A percentile compares a stretch with the other conserved stretches of the same genome.
Evolutionary conservation across 2,888 invertebrate genomes (phyloP).

Genomic region (Anthrax anthrax): DNA sequence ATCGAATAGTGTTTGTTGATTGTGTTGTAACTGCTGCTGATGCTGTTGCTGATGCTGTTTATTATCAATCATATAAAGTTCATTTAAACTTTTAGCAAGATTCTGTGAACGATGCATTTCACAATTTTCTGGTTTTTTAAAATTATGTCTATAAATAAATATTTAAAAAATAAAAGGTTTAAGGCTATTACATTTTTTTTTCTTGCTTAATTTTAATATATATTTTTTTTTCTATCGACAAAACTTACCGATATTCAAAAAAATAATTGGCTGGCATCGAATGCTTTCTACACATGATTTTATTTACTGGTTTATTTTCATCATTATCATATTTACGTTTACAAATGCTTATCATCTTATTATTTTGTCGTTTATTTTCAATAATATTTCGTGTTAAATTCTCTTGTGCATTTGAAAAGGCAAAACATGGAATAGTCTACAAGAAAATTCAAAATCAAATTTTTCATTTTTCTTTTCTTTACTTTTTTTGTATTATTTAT

Average conservation of each 20-base stretch:
- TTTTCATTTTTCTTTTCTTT: too few relatives aligned
- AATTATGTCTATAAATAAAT: conserved; percentile 22
- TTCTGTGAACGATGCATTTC: conserved; percentile 30
- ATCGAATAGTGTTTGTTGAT: conserved; percentile 18
- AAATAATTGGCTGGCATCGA: conserved; percentile 4
- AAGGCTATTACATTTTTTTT: conserved; percentile 2
- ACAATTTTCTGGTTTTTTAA: conserved; percentile 29
- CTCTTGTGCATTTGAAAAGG: conserved; percentile 22
- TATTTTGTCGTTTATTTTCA: neutral
- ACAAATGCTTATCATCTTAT: neutral
- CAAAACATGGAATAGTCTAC: conserved; percentile 29
- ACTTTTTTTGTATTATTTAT: too few relatives aligned
- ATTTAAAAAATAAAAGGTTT: neutral
- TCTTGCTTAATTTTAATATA: neutral
- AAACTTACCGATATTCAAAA: neutral
- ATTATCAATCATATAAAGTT: too few relatives aligned
- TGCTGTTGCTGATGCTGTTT: too few relatives aligned
- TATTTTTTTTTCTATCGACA: neutral
- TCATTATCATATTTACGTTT: too few relatives aligned
- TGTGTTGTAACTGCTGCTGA: conserved; percentile 21
- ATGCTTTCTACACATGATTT: conserved; percentile 11
- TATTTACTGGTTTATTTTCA: conserved; percentile 2
- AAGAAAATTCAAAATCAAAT: too few relatives aligned
- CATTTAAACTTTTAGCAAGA: conserved; percentile 32
- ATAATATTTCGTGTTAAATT: conserved; percentile 18